Conservation (phyloP, 2,797 vertebrate genomes). For the Epinephelus awoara region DNA sequence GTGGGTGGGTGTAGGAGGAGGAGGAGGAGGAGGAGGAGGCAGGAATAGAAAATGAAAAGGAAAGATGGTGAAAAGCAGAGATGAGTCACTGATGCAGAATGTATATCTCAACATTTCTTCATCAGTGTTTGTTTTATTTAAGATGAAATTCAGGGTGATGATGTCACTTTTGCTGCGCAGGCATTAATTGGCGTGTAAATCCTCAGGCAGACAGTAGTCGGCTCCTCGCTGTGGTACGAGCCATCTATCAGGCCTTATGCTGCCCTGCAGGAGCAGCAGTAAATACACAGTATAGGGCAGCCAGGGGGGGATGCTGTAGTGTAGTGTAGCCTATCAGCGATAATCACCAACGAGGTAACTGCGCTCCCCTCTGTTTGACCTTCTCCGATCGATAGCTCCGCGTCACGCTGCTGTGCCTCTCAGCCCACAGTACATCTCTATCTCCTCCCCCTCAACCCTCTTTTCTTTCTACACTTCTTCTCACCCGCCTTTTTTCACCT, state of each 20-base stretch:
- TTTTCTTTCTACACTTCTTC: background rate
- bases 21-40: slow-evolving; percentile 14
- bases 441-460: slow-evolving; percentile 4
- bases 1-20: background rate
- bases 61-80: slow-evolving; percentile 11
- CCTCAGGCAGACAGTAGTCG: slow-evolving; percentile 37
- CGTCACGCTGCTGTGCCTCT: slow-evolving; percentile 41
- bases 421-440: slow-evolving; percentile 37
- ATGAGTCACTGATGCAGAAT: slow-evolving; percentile 20
- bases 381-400: slow-evolving; percentile 61
- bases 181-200: slow-evolving; percentile 57
- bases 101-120: slow-evolving; percentile 1
- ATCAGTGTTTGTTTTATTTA: slow-evolving; percentile 9
- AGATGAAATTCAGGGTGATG: background rate
- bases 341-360: slow-evolving; percentile 76
- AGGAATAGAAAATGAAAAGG: slow-evolving; percentile 35
- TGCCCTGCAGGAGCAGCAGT: slow-evolving; percentile 52
- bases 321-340: slow-evolving; percentile 54
- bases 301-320: slow-evolving; percentile 20
- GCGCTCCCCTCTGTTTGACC: slow-evolving; percentile 71
- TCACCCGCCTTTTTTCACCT: slow-evolving; percentile 27
- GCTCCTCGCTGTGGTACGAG: slow-evolving; percentile 29
- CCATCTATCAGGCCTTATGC: slow-evolving; percentile 46
- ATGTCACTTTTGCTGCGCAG: slow-evolving; percentile 28
- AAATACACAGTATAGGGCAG: slow-evolving; percentile 48